Percentiles rank a stretch among this genome's conserved stretches.
phyloP scores from a whole-genome alignment of 1,140 invertebrate genomes.

The Lasioglossum baleicum region DNA sequence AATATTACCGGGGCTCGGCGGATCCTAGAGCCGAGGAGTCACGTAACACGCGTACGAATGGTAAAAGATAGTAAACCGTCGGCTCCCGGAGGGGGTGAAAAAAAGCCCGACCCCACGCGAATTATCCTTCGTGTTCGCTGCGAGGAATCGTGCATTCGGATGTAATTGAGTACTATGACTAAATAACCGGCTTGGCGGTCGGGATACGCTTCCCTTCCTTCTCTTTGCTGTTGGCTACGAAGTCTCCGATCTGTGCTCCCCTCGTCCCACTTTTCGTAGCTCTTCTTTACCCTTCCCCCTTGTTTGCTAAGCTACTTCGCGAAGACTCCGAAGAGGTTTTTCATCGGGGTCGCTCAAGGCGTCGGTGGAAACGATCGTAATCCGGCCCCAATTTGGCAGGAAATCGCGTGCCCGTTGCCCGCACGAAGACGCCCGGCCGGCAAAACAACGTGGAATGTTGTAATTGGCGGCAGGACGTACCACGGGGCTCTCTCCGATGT shows the following conservation, averaged over 20 bases:
- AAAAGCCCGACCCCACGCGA: constrained; percentile 23
- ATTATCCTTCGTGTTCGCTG: constrained; percentile 51
- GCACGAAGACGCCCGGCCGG: constrained; percentile 51
- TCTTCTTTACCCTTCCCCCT: background rate
- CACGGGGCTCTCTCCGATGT: constrained; percentile 64
- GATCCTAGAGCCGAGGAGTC: constrained; percentile 11
- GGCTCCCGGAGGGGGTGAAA: background rate
- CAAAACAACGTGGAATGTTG: constrained; percentile 67
- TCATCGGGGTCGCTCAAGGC: constrained; percentile 41
- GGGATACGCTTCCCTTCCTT: background rate
- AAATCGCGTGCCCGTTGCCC: constrained; percentile 67
- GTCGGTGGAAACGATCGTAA: constrained; percentile 63
- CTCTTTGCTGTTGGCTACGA: constrained; percentile 27
- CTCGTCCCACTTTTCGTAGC: background rate
- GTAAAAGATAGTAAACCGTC: constrained; percentile 39
- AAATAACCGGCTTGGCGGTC: constrained; percentile 37
- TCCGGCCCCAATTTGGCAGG: constrained; percentile 64
- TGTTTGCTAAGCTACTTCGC: background rate
- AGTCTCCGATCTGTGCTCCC: constrained; percentile 23
- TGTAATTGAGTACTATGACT: constrained; percentile 47
- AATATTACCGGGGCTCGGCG: background rate
- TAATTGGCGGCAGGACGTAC: constrained; percentile 73
- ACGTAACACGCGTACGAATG: constrained; percentile 50
- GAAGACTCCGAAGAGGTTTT: constrained; percentile 7
- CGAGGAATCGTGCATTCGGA: constrained; percentile 44